phyloP scores from a whole-genome alignment of 2,113 vertebrate genomes.

The Gorsachius goisagi region DNA sequence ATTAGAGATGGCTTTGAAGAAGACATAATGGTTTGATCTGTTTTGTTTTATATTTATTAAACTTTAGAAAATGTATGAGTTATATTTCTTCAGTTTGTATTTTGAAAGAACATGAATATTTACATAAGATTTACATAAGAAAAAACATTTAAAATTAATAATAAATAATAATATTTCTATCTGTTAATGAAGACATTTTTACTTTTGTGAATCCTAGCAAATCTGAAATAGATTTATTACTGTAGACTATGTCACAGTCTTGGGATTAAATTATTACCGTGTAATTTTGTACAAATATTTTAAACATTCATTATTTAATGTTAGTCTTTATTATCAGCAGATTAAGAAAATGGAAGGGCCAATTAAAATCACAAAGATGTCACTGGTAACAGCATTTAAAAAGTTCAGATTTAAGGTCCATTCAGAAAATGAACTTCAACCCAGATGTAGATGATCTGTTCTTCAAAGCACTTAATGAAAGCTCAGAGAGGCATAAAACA shows the following conservation, averaged over 20 bases:
- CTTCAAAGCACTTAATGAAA: background rate
- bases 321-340: conserved; percentile 19
- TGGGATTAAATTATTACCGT: background rate
- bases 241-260: conserved; percentile 18
- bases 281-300: conserved; percentile 49
- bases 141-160: conserved; percentile 11
- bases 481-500: background rate
- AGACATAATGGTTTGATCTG: conserved; percentile 52
- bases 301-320: conserved; percentile 36
- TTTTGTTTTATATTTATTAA: conserved; percentile 63
- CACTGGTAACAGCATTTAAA: background rate
- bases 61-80: conserved; percentile 14
- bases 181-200: conserved; percentile 17
- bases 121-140: conserved; percentile 3
- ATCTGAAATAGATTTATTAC: conserved; percentile 49
- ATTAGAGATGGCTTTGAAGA: conserved; percentile 64
- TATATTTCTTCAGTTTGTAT: background rate
- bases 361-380: background rate
- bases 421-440: background rate
- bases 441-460: background rate
- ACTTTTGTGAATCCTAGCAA: conserved; percentile 24
- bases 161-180: conserved; percentile 6
- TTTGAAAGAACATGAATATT: conserved; percentile 33
- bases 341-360: conserved; percentile 9
- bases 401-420: background rate